phyloP scores from a whole-genome alignment of 2,888 invertebrate genomes.

The Drosophila neutralis region DNA sequence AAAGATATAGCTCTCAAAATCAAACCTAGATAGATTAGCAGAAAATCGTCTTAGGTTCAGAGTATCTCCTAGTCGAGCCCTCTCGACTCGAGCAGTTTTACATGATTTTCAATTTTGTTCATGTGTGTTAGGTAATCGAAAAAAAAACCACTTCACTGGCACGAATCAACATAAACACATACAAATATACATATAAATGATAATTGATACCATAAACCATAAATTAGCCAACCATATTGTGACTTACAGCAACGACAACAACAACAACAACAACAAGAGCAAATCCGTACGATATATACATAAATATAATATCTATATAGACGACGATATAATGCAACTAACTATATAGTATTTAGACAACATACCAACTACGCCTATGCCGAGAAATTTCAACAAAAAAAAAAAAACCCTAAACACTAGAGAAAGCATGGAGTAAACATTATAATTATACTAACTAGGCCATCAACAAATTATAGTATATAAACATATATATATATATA shows the following conservation, averaged over 20 bases:
- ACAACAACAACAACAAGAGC: conserved; percentile 34
- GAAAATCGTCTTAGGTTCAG: neutral
- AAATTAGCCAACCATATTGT: conserved; percentile 77
- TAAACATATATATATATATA: conserved; percentile 29
- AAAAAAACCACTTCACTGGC: conserved; percentile 55
- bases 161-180: conserved; percentile 30
- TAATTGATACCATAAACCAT: conserved; percentile 49
- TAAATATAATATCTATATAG: conserved; percentile 29
- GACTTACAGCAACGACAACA: conserved; percentile 64
- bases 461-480: conserved; percentile 67
- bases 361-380: conserved; percentile 65
- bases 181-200: conserved; percentile 33
- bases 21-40: neutral
- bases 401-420: conserved; percentile 21
- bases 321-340: conserved; percentile 59
- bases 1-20: neutral
- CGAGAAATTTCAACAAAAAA: conserved; percentile 7
- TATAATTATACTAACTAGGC: conserved; percentile 66
- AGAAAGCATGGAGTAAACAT: conserved; percentile 48
- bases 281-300: conserved; percentile 31
- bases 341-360: conserved; percentile 54
- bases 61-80: neutral
- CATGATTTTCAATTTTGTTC: conserved; percentile 4
- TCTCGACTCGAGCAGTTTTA: neutral
- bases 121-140: conserved; percentile 32